These are phyloP conservation scores for Panzeria rudis DNA, from an alignment of 2,888 invertebrate genomes.

Conservation along the genomic window DNA sequence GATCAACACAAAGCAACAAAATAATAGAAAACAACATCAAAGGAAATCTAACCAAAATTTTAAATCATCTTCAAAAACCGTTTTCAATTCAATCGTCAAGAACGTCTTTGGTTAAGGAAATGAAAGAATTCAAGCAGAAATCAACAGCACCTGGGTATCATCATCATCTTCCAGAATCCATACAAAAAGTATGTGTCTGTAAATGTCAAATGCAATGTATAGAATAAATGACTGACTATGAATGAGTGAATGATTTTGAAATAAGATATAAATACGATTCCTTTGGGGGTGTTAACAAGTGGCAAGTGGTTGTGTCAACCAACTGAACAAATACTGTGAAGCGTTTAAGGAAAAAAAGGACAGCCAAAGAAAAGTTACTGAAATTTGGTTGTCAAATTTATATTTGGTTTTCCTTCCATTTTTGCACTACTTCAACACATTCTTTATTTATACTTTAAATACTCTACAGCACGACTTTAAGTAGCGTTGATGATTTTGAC, in stretches of 20 bases:
- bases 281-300: conserved; percentile 70
- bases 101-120: conserved; percentile 64
- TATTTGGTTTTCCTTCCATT: conserved; percentile 25
- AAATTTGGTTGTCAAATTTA: conserved; percentile 61
- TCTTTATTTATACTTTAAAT: not conserved
- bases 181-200: not conserved
- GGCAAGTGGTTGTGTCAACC: conserved; percentile 68
- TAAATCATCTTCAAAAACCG: conserved; percentile 45
- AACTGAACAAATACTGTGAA: conserved; percentile 32
- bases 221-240: conserved; percentile 54
- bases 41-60: conserved; percentile 65
- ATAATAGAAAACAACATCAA: conserved; percentile 56
- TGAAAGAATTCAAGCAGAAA: conserved; percentile 80
- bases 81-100: conserved; percentile 63
- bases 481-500: not conserved
- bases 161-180: conserved; percentile 68
- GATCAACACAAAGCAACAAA: conserved; percentile 6
- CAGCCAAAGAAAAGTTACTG: conserved; percentile 57
- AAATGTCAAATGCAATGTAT: conserved; percentile 11
- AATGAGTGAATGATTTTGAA: conserved; percentile 56
- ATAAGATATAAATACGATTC: conserved; percentile 59
- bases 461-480: not conserved
- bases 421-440: not conserved
- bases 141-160: conserved; percentile 81
- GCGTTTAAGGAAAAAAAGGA: conserved; percentile 20